These are phyloP conservation scores for Bilobella aurantiaca DNA, from an alignment of 1,140 invertebrate species.

Conservation along the genomic window DNA sequence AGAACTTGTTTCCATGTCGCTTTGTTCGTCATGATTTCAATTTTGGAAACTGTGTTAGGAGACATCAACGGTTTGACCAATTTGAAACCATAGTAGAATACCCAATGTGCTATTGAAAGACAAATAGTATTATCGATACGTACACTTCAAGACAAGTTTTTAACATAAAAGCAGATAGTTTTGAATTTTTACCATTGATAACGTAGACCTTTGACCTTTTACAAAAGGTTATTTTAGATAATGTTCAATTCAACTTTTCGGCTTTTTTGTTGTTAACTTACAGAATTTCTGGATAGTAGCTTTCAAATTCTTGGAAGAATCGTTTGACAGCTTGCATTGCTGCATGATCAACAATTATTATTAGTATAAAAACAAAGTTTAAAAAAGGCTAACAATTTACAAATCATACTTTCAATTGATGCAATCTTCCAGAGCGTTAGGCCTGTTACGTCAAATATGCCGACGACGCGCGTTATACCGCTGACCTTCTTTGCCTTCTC, in stretches of 20 bases:
- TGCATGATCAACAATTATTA: not conserved
- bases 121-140: not conserved
- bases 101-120: not conserved
- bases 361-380: not conserved
- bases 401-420: not conserved
- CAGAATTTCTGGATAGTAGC: not conserved
- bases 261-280: too few species aligned
- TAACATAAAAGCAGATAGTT: too few species aligned
- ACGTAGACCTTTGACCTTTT: constrained; percentile 1
- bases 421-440: constrained; percentile 2
- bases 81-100: constrained; percentile 3
- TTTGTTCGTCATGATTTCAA: not conserved
- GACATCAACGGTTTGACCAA: not conserved
- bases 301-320: constrained; percentile 5
- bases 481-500: not conserved
- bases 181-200: not conserved
- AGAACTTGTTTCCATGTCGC: not conserved
- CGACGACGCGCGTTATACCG: not conserved
- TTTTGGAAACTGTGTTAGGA: not conserved
- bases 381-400: not conserved
- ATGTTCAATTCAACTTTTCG: too few species aligned
- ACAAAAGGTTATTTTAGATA: too few species aligned
- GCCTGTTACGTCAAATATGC: not conserved
- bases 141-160: too few species aligned
- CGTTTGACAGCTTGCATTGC: not conserved